A percentile compares a stretch with the other conserved stretches of the same genome.
Conservation (phyloP, 2,888 invertebrate species). For the Didymodactylos carnosus region DNA sequence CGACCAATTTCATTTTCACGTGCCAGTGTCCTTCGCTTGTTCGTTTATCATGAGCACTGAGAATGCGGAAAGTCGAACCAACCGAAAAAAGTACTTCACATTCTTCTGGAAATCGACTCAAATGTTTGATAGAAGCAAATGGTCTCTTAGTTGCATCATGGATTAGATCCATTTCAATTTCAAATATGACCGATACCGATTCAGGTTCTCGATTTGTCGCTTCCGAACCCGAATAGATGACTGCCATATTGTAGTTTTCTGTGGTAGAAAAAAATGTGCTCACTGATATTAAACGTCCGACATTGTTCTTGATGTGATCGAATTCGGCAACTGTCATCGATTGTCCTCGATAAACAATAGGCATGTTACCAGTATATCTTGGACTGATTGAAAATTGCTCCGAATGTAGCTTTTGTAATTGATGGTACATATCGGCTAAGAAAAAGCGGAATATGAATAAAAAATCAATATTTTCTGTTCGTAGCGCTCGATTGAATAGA, state of each 20-base stretch:
- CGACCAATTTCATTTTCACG: not conserved
- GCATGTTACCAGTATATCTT: no score
- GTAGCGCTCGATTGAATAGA: not conserved
- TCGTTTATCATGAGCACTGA: not conserved
- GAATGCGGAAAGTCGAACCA: not conserved
- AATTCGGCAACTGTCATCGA: not conserved
- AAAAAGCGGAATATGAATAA: not conserved
- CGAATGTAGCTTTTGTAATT: not conserved
- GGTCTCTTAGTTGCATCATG: not conserved
- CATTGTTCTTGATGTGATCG: not conserved
- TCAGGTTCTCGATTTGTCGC: not conserved
- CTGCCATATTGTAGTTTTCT: not conserved
- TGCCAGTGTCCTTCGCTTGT: not conserved
- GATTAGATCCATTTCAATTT: not conserved
- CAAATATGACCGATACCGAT: not conserved
- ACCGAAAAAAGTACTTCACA: not conserved
- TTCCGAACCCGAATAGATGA: not conserved
- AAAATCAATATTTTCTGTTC: not conserved
- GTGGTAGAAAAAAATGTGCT: not conserved
- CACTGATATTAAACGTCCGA: not conserved
- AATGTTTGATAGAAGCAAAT: not conserved
- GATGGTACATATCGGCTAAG: not conserved
- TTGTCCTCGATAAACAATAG: not conserved
- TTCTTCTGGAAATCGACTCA: not conserved
- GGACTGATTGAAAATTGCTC: not conserved